These are phyloP conservation scores for Tribolium castaneum DNA, from an alignment of 1,140 invertebrate genomes.

Conservation along the genomic window DNA sequence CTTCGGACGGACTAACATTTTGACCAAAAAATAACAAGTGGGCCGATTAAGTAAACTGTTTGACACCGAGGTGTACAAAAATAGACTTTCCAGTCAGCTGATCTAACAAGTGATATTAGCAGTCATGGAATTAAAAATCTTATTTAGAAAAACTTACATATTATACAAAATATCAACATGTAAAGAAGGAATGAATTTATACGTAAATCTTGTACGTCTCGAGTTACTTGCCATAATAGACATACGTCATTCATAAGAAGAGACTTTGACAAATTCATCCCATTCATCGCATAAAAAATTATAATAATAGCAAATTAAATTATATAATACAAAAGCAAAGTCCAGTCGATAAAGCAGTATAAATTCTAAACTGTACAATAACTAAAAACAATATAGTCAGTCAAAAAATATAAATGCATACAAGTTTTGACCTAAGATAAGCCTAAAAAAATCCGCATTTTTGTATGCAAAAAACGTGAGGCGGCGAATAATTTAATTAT, in stretches of 20 bases:
- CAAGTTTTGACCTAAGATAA: neutral
- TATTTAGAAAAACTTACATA: slow-evolving; percentile 34
- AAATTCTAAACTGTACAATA: slow-evolving; percentile 40
- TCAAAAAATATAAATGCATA: slow-evolving; percentile 45
- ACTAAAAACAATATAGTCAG: slow-evolving; percentile 42
- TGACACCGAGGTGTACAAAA: slow-evolving; percentile 40
- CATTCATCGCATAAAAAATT: neutral
- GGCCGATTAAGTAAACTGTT: slow-evolving; percentile 8
- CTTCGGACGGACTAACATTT: slow-evolving; percentile 18
- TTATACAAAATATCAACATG: slow-evolving; percentile 42
- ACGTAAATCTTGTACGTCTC: slow-evolving; percentile 28
- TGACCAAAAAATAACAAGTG: slow-evolving; percentile 9
- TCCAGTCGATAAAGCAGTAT: slow-evolving; percentile 32
- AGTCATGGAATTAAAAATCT: slow-evolving; percentile 39
- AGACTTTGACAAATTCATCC: slow-evolving; percentile 30
- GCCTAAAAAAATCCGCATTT: neutral
- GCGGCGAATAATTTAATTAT: slow-evolving; percentile 6
- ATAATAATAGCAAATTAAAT: slow-evolving; percentile 45
- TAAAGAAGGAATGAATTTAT: slow-evolving; percentile 31
- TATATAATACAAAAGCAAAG: slow-evolving; percentile 47
- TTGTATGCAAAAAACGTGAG: slow-evolving; percentile 24
- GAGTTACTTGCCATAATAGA: neutral
- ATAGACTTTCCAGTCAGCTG: slow-evolving; percentile 34
- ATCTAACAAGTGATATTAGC: slow-evolving; percentile 38
- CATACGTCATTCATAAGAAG: neutral